Evolutionary conservation across 2,888 invertebrate genomes (phyloP).

Genomic region (Griposia aprilina): DNA sequence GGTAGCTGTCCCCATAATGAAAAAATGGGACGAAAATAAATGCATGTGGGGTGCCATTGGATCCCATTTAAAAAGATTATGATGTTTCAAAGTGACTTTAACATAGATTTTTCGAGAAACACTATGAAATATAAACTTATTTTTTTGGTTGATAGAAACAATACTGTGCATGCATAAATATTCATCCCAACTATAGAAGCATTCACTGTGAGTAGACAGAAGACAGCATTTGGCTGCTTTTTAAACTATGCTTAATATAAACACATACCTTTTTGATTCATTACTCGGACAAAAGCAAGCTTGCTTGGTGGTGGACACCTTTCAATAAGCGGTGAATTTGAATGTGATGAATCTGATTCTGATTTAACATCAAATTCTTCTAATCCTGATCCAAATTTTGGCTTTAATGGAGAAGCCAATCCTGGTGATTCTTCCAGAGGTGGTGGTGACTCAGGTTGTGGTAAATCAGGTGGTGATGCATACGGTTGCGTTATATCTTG

Average conservation of each 20-base stretch:
- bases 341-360: constrained; percentile 6
- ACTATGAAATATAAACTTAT: background rate
- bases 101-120: background rate
- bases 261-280: constrained; percentile 26
- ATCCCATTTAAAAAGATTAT: background rate
- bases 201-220: background rate
- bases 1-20: too few species aligned
- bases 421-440: constrained; percentile 3
- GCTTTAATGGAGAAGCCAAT: background rate
- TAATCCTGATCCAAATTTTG: background rate
- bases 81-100: background rate
- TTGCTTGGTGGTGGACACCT: background rate
- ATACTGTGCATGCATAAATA: background rate
- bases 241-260: background rate
- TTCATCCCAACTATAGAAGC: background rate
- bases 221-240: too few species aligned
- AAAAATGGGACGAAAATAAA: background rate
- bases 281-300: background rate
- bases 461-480: background rate
- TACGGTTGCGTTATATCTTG: background rate
- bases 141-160: background rate
- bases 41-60: background rate
- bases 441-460: background rate
- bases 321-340: constrained; percentile 9
- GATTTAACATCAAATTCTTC: constrained; percentile 12